Evolutionary conservation across 2,888 invertebrate species (phyloP).

Genomic region (Himalopsyche kuldschensis): DNA sequence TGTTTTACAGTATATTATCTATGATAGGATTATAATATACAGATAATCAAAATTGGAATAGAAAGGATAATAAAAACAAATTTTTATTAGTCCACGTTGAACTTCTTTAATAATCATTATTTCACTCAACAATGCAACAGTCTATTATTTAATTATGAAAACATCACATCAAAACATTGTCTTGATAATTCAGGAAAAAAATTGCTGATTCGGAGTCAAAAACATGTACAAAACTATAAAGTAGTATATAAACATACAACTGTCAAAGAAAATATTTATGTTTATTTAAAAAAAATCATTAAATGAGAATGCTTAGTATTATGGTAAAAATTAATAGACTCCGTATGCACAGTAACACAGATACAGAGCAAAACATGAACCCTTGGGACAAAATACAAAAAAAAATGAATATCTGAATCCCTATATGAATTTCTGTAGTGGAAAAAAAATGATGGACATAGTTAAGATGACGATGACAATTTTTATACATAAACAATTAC

Average conservation of each 20-base stretch:
- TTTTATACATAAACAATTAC: neutral
- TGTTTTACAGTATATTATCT: too few relatives aligned
- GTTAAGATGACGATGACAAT: neutral
- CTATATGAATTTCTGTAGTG: neutral
- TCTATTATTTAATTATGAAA: neutral
- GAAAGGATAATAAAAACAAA: neutral
- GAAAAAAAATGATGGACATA: neutral
- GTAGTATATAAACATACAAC: neutral
- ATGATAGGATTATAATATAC: too few relatives aligned
- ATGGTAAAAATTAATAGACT: neutral
- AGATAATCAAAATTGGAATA: too few relatives aligned
- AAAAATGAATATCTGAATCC: neutral
- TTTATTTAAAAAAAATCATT: neutral
- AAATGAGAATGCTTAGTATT: neutral
- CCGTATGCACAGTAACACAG: neutral
- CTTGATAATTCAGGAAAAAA: neutral
- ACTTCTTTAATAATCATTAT: neutral
- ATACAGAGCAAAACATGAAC: neutral
- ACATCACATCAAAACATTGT: neutral
- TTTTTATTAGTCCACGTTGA: neutral
- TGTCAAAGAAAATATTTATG: neutral
- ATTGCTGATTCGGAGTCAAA: neutral
- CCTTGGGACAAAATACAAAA: neutral
- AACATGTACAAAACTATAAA: neutral
- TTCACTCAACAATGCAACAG: conserved; percentile 2